Base-by-base conservation (phyloP, 2,888 invertebrate species). In the Hoplodrina ambigua region DNA sequence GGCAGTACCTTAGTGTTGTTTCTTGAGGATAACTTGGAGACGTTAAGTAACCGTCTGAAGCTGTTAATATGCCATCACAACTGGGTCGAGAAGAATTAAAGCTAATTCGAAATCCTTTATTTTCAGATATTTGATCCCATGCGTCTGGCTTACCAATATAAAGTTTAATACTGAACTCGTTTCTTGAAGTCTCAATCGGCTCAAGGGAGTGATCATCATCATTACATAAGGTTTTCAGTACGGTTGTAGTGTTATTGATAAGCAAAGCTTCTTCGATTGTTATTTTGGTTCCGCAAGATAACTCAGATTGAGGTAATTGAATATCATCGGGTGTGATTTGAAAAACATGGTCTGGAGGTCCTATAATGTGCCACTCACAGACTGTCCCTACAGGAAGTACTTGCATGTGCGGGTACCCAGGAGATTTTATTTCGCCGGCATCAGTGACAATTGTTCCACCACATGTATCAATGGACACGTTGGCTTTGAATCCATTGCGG, bases 401-500 rank as follows among this genome's bases (percentile, higher is more conserved):
- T 30, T 91, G 87, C 72, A 94, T 83, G 25, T 92, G 89, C 0
- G 98, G 98, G 87, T 97, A 97, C 75, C 97, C 96, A 0, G 98
- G 98, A 10, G 97, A 97, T 0, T 89, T 92, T 15, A 99, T 92
- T 46, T 94, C 90, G 0, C 98, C 98, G n/a, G 83, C 90, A 61
- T 75, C 85, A 0, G 96, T 95, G 68, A 97, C 91, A 59, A 97
- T 94, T 1, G 97, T 97, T n/a, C 99, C 98, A 68, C 95, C 95
- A 78, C 94, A 95, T 49, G 92, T 81, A 88, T 97, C 97, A 70
- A 97, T 96, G 44, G 97, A 96, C 52, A 97, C 93, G 69, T 96
- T 96, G 0, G 98, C 97, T 88, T 97, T 97, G 88, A 99, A 98
- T 11, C 98, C 98, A 89, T 97, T 97, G 75, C 97, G 96, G 0